phyloP scores from a whole-genome alignment of 2,113 vertebrate genomes.

The Muntiacus muntjak region DNA sequence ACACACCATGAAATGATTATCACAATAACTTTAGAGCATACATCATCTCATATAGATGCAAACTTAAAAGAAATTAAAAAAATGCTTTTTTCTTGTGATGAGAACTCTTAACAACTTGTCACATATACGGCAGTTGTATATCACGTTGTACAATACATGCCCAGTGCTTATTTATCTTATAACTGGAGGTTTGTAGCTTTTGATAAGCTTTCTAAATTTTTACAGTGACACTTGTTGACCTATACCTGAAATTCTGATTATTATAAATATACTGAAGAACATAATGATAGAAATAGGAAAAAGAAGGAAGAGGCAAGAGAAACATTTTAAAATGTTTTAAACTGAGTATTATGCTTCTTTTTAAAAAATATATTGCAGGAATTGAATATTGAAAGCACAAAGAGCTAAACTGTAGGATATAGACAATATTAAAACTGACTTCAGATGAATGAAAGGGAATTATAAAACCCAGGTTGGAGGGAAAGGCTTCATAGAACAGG shows the following conservation, averaged over 20 bases:
- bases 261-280: neutral
- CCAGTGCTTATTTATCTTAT: neutral
- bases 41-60: neutral
- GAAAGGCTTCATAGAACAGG: neutral
- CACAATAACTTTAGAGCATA: neutral
- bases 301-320: neutral
- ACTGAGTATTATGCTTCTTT: neutral
- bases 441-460: neutral
- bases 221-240: neutral
- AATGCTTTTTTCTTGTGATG: neutral
- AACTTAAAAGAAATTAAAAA: neutral
- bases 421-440: neutral
- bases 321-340: neutral
- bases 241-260: neutral
- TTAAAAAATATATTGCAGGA: neutral
- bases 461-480: neutral
- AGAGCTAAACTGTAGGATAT: neutral
- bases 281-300: neutral
- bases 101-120: neutral
- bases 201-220: neutral
- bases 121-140: neutral
- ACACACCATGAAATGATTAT: neutral
- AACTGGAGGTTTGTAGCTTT: neutral
- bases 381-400: neutral
- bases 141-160: neutral